Conservation (phyloP, 2,113 vertebrate species). For the Gyps fulvus region DNA sequence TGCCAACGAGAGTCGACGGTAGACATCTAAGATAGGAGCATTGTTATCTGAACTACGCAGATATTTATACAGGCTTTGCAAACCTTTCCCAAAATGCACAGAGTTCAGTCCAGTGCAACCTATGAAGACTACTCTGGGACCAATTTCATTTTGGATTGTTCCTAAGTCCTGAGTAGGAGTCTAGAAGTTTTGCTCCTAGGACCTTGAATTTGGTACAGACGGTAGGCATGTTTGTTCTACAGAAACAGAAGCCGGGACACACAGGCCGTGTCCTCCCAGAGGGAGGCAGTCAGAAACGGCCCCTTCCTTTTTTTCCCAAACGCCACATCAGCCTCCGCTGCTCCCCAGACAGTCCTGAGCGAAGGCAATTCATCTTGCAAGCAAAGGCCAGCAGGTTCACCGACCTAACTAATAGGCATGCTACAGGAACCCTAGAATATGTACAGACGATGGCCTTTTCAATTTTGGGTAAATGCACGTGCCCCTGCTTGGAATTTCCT, state of each 20-base stretch:
- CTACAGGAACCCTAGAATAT: not conserved
- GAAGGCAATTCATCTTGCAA: slow-evolving; percentile 4
- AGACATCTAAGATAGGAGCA: not conserved
- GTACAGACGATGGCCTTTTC: not conserved
- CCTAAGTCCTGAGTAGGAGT: not conserved
- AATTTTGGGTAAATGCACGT: not conserved
- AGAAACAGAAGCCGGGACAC: not conserved
- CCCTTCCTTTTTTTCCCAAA: not conserved
- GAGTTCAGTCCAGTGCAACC: not conserved
- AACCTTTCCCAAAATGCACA: not conserved
- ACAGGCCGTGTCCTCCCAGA: not conserved
- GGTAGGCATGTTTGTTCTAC: not conserved
- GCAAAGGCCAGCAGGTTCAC: not conserved
- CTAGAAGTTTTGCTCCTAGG: not conserved
- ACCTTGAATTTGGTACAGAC: not conserved
- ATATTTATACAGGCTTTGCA: not conserved
- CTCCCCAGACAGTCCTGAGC: not conserved
- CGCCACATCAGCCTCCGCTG: not conserved
- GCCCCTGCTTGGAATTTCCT: not conserved
- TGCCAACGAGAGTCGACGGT: fast-evolving
- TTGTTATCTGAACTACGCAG: not conserved
- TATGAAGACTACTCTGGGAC: not conserved
- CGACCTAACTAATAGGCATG: not conserved
- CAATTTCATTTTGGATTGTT: not conserved
- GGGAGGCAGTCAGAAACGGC: not conserved